Base-by-base conservation (phyloP, 2,113 vertebrate species). In the Peromyscus californicus region DNA sequence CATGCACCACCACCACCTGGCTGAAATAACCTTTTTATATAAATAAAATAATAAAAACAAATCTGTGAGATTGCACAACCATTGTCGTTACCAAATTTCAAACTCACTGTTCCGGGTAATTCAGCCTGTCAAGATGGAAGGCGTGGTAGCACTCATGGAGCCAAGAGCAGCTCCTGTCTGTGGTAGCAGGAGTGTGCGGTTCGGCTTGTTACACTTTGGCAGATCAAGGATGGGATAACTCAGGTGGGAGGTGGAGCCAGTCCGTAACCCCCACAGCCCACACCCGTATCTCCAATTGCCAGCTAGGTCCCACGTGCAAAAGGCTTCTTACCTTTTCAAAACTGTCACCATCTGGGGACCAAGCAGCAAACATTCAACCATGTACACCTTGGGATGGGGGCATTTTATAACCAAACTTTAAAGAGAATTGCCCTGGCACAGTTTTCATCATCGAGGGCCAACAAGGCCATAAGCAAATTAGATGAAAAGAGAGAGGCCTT, bases 401-500 rank as follows among this genome's bases (percentile, higher is more conserved):
- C 26, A 85, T 45, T 63, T 26, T 31, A 65, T 51, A 65, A 22
- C 57, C 74, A 82, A 29, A 45, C 45, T 75, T 82, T 80, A 61
- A 70, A 82, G 59, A 74, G 42, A 93, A 93, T 54, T 87, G 17
- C 29, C 80, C 8, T 57, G 67, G 74, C 67, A 93, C 42, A 82
- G 75, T 69, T 29, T 87, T 61, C 7, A 42, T 96, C n/a, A 91
- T 51, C 48, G 76, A 36, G 59, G 59, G 89, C 48, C 78, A 83
- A 86, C 21, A 54, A 22, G 12, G 15, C 74, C 63, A 72, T 8
- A 65, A n/a, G 45, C 24, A 84, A 24, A 86, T 42, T 59, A 80
- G 72, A 85, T 42, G 63, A 24, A 94, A 72, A 78, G 42, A 94
- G 45, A 78, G 42, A 91, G 54, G 22, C 19, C 84, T 72, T 75